Conservation (phyloP, 2,797 vertebrate genomes). For the Sebastolobus altivelis region DNA sequence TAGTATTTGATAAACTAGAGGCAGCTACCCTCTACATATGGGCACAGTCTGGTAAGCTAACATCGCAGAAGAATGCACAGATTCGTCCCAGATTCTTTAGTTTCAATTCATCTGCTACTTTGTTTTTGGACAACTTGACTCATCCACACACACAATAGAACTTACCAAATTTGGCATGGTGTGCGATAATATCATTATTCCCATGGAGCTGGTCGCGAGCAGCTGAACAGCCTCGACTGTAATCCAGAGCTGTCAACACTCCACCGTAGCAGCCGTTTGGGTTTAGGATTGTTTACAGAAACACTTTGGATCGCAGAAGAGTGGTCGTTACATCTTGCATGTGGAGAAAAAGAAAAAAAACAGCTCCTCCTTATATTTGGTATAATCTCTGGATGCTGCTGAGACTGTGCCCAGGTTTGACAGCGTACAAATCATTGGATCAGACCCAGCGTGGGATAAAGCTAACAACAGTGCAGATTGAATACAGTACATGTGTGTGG, state of each 20-base stretch:
- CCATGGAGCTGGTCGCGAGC: conserved; percentile 50
- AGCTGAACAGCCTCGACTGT: conserved; percentile 59
- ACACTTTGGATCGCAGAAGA: conserved; percentile 71
- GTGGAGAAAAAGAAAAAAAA: conserved; percentile 48
- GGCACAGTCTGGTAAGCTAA: conserved; percentile 62
- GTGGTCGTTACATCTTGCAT: conserved; percentile 53
- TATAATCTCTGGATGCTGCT: conserved; percentile 78
- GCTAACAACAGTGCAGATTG: conserved; percentile 76
- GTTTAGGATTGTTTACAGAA: conserved; percentile 70
- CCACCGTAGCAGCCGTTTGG: conserved; percentile 74
- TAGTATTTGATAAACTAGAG: conserved; percentile 43
- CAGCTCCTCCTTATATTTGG: conserved; percentile 78
- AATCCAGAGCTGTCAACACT: conserved; percentile 77
- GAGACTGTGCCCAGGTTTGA: conserved; percentile 76
- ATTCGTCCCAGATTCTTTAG: conserved; percentile 68
- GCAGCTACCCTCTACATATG: conserved; percentile 42
- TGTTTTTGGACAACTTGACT: conserved; percentile 65
- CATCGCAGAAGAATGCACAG: conserved; percentile 57
- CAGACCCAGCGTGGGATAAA: conserved; percentile 77
- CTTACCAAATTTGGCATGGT: conserved; percentile 69
- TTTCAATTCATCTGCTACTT: conserved; percentile 66
- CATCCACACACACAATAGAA: conserved; percentile 67
- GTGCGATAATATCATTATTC: conserved; percentile 72
- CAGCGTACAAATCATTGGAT: conserved; percentile 70
- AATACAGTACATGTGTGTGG: conserved; percentile 66